Percentiles rank a stretch among this genome's conserved stretches.
Evolutionary conservation across 2,888 invertebrate genomes (phyloP).

Genomic region (Troilus luridus): DNA sequence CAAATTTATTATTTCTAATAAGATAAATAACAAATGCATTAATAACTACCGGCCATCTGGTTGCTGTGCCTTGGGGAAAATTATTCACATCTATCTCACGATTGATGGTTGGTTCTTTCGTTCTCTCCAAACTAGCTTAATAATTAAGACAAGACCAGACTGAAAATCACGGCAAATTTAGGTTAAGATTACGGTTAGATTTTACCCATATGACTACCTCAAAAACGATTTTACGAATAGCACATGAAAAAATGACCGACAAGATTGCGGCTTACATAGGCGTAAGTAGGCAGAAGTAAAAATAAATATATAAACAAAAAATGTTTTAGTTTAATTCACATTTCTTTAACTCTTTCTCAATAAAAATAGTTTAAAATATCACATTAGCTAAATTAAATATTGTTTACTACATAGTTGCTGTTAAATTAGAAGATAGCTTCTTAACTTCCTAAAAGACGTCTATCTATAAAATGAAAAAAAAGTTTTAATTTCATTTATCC

Average conservation of each 20-base stretch:
- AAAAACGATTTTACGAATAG: neutral
- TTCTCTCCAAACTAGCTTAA: neutral
- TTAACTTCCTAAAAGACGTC: too few species aligned
- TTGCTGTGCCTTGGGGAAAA: neutral
- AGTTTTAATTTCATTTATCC: too few species aligned
- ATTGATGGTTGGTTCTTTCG: neutral
- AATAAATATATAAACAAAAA: too few species aligned
- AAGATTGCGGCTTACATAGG: neutral
- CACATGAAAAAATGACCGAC: neutral
- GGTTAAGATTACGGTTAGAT: conserved; percentile 21
- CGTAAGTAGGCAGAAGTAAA: neutral
- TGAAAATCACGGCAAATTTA: conserved; percentile 2
- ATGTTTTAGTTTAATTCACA: neutral
- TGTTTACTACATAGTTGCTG: too few species aligned
- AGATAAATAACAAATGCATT: neutral
- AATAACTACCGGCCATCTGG: neutral
- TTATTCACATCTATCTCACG: neutral
- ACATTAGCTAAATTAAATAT: too few species aligned
- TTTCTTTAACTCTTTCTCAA: too few species aligned
- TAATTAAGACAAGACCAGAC: neutral
- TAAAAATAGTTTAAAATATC: too few species aligned
- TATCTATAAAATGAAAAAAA: too few species aligned
- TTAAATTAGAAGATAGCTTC: too few species aligned
- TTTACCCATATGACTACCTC: conserved; percentile 2
- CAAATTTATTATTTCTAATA: neutral